A percentile compares a stretch with the other conserved stretches of the same genome.
phyloP scores from a whole-genome alignment of 2,113 vertebrate genomes.

The Ciconia maguari region DNA sequence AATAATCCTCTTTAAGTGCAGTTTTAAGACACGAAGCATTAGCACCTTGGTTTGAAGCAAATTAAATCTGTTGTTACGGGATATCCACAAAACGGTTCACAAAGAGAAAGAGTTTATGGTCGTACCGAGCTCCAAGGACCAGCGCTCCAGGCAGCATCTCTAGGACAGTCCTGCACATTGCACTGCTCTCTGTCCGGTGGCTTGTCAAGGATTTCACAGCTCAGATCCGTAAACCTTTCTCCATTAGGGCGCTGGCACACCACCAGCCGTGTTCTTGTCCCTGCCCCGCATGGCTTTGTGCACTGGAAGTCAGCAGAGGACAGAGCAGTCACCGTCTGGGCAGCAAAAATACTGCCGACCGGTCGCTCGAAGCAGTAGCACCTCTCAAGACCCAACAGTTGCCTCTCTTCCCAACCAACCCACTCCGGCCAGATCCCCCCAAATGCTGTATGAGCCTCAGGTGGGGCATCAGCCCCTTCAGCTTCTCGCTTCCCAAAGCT shows the following conservation, averaged over 20 bases:
- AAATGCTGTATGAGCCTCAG: accelerated
- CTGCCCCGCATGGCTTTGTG: constrained; percentile 88
- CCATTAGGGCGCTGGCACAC: constrained; percentile 91
- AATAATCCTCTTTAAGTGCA: constrained; percentile 65
- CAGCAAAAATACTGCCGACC: background rate
- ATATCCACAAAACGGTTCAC: constrained; percentile 56
- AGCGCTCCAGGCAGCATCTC: constrained; percentile 87
- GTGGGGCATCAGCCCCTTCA: background rate
- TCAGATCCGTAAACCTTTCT: constrained; percentile 92
- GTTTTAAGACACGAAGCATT: constrained; percentile 57
- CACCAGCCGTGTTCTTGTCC: constrained; percentile 90
- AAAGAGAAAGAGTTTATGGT: constrained; percentile 81
- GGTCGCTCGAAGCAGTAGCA: accelerated
- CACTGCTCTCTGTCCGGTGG: constrained; percentile 96
- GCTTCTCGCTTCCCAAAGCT: background rate
- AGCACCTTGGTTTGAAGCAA: constrained; percentile 55
- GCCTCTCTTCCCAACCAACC: background rate
- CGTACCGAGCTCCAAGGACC: constrained; percentile 98
- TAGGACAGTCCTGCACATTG: constrained; percentile 89
- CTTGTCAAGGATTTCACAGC: constrained; percentile 97
- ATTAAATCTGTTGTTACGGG: constrained; percentile 50
- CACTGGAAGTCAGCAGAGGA: constrained; percentile 77
- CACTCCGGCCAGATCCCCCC: background rate
- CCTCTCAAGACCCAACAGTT: accelerated
- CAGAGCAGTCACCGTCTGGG: background rate